A percentile compares a stretch with the other conserved stretches of the same genome.
phyloP scores from a whole-genome alignment of 1,140 invertebrate species.

The Panagrolaimus sp. region DNA sequence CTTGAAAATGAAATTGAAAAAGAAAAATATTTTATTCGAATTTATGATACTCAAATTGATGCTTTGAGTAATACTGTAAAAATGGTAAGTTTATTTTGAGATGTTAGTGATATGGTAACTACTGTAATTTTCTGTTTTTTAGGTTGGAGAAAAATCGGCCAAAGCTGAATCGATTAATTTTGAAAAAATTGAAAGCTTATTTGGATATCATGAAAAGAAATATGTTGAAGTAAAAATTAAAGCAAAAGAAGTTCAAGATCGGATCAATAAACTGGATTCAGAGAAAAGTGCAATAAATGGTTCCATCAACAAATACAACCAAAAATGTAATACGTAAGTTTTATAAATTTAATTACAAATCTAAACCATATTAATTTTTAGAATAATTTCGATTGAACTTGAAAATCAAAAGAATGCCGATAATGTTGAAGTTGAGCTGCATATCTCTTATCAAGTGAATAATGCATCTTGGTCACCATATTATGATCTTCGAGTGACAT shows the following conservation, averaged over 20 bases:
- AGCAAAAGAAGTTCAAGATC: constrained; percentile 7
- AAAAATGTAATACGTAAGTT: constrained; percentile 48
- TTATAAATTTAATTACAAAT: constrained; percentile 47
- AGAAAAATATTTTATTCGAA: constrained; percentile 43
- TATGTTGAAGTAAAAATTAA: not conserved
- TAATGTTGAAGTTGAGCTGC: constrained; percentile 36
- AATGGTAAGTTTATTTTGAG: constrained; percentile 42
- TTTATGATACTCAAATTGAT: constrained; percentile 37
- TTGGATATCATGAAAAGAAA: not conserved
- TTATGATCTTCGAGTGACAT: constrained; percentile 47
- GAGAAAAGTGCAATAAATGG: constrained; percentile 40
- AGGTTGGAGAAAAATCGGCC: not conserved
- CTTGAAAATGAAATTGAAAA: constrained; percentile 32
- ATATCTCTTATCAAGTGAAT: constrained; percentile 53
- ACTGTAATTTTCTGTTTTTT: not conserved
- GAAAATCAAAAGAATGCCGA: constrained; percentile 52
- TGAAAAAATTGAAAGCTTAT: not conserved
- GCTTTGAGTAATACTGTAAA: constrained; percentile 50
- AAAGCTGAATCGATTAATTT: not conserved
- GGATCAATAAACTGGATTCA: not conserved
- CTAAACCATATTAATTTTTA: not conserved
- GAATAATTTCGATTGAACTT: constrained; percentile 39
- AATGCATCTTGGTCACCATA: constrained; percentile 52
- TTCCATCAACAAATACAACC: constrained; percentile 29
- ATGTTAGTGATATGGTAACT: constrained; percentile 53